Conservation (phyloP, 2,888 invertebrate genomes). For the Chalcosyrphus nemorum region DNA sequence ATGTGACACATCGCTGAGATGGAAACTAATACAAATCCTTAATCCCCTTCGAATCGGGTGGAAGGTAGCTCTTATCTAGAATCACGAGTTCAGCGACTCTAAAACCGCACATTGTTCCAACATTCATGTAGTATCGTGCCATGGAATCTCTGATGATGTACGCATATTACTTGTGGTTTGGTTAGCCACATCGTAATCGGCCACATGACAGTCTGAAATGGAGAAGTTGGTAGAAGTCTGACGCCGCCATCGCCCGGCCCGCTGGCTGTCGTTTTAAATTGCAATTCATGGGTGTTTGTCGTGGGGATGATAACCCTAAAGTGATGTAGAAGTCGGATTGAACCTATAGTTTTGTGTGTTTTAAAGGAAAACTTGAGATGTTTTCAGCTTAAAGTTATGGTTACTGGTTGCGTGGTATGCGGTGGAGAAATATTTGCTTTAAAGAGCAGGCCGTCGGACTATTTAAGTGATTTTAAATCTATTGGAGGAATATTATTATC, state of each 20-base stretch:
- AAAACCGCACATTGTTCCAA: neutral
- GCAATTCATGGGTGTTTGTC: neutral
- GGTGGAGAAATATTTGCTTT: neutral
- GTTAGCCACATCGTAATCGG: conserved; percentile 4
- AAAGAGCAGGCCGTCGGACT: no score
- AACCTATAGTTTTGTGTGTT: no score
- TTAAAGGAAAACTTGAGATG: no score
- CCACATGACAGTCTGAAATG: neutral
- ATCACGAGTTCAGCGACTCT: neutral
- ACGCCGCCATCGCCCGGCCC: neutral
- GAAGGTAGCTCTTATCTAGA: neutral
- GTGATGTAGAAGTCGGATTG: neutral
- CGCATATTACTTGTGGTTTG: conserved; percentile 18
- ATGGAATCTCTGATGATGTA: conserved; percentile 9
- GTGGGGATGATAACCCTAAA: neutral
- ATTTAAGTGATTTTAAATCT: no score
- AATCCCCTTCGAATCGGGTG: neutral
- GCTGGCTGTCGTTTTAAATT: no score
- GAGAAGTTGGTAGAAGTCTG: neutral
- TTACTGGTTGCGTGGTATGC: neutral
- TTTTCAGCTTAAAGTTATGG: neutral
- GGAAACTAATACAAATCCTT: neutral
- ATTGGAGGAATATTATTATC: no score
- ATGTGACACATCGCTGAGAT: neutral
- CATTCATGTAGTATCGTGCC: neutral